A percentile compares a stretch with the other conserved stretches of the same genome.
phyloP scores from a whole-genome alignment of 1,140 invertebrate species.

The Teleogryllus occipitalis region DNA sequence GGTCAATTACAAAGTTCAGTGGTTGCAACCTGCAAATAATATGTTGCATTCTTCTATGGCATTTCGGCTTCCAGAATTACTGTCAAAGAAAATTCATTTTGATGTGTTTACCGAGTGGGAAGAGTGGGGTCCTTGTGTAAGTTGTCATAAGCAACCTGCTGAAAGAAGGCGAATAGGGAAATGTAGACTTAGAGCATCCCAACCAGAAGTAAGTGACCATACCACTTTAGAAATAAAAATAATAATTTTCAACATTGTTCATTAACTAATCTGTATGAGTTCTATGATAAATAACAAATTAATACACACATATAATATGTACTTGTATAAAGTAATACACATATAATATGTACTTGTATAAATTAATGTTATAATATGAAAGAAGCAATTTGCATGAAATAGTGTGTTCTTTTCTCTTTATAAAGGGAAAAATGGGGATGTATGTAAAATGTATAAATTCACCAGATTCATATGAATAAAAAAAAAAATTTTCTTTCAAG shows the following conservation, averaged over 20 bases:
- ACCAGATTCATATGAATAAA: no score
- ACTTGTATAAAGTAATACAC: no score
- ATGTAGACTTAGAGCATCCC: neutral
- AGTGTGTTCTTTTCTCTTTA: no score
- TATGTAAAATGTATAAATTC: no score
- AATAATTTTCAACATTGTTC: neutral
- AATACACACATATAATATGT: no score
- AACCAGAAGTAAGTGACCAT: neutral
- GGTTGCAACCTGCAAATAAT: neutral
- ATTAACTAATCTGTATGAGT: no score
- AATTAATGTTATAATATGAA: no score
- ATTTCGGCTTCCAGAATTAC: neutral
- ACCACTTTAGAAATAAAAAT: neutral
- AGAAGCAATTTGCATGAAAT: no score
- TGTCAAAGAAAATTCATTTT: neutral
- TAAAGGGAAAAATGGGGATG: no score
- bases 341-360: no score
- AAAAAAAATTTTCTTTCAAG: no score
- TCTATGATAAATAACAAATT: no score
- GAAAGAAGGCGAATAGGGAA: neutral
- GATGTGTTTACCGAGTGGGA: neutral
- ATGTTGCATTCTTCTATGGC: neutral
- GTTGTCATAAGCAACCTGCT: neutral
- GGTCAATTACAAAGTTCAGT: neutral
- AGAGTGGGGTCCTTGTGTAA: slow-evolving; percentile 6